A percentile compares a stretch with the other conserved stretches of the same genome.
Conservation (phyloP, 2,797 vertebrate species). For the Potorous gilbertii region DNA sequence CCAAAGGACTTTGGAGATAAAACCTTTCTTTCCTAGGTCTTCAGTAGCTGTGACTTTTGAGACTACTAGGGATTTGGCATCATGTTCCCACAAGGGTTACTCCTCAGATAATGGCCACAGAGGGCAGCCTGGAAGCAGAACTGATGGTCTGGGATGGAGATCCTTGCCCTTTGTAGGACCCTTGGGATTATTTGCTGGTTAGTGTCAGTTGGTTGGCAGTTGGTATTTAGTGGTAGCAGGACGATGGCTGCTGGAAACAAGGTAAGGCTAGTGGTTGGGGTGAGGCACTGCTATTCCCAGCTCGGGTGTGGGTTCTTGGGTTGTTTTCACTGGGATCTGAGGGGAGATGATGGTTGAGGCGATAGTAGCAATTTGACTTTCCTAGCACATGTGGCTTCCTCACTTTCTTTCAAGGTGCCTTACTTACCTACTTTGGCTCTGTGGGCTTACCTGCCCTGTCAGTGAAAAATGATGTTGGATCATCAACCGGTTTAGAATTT, state of each 20-base stretch:
- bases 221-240: no score
- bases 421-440: background rate
- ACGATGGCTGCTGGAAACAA: background rate
- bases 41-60: background rate
- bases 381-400: background rate
- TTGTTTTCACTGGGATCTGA: background rate
- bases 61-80: no score
- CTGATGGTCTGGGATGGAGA: no score
- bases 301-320: background rate
- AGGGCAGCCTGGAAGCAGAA: no score
- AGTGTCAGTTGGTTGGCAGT: no score
- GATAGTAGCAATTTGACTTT: background rate
- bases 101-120: no score
- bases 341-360: background rate
- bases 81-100: no score
- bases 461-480: background rate
- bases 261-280: background rate
- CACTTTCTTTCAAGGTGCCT: background rate
- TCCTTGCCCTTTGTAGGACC: no score
- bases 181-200: no score
- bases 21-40: background rate
- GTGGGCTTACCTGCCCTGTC: background rate
- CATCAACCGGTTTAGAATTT: no score
- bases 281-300: background rate
- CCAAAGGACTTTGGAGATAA: background rate